Percentiles rank a stretch among this genome's conserved stretches.
Evolutionary conservation across 2,797 vertebrate genomes (phyloP).

Genomic region (Typhlichthys subterraneus): DNA sequence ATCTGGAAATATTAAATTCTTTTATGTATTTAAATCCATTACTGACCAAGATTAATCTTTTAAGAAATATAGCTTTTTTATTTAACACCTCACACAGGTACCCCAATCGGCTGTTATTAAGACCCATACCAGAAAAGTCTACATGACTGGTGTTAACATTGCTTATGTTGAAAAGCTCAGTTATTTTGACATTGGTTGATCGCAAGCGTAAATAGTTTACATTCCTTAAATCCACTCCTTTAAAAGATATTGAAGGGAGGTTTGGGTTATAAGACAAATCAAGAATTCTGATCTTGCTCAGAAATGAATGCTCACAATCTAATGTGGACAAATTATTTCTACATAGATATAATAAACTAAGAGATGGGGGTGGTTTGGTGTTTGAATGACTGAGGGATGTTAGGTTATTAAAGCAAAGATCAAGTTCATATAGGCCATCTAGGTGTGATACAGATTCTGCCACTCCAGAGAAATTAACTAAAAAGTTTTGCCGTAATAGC

Average conservation of each 20-base stretch:
- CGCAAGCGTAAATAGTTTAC: slow-evolving; percentile 57
- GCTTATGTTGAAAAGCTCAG: slow-evolving; percentile 61
- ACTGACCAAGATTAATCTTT: slow-evolving; percentile 35
- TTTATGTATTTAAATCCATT: slow-evolving; percentile 55
- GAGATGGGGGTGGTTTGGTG: slow-evolving; percentile 60
- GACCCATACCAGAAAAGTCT: slow-evolving; percentile 70
- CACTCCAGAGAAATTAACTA: slow-evolving; percentile 67
- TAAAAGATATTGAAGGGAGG: slow-evolving; percentile 59
- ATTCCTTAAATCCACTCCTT: slow-evolving; percentile 57
- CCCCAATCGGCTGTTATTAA: slow-evolving; percentile 29
- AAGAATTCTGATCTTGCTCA: slow-evolving; percentile 50
- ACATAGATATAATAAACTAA: slow-evolving; percentile 56
- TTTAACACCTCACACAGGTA: slow-evolving; percentile 63
- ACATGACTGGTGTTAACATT: slow-evolving; percentile 52
- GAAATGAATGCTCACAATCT: slow-evolving; percentile 55
- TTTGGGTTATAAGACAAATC: slow-evolving; percentile 72
- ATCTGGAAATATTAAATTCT: slow-evolving; percentile 37
- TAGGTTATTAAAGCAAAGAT: slow-evolving; percentile 71
- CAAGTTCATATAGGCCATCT: slow-evolving; percentile 45
- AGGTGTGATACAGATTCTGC: slow-evolving; percentile 63
- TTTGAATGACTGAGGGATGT: slow-evolving; percentile 65
- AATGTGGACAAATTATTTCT: slow-evolving; percentile 66
- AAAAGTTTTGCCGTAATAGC: slow-evolving; percentile 57
- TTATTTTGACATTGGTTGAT: slow-evolving; percentile 62
- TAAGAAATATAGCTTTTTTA: slow-evolving; percentile 20